A percentile compares a stretch with the other conserved stretches of the same genome.
These are phyloP conservation scores for Aptenodytes forsteri DNA, from an alignment of 2,113 vertebrate species.

Conservation along the genomic window DNA sequence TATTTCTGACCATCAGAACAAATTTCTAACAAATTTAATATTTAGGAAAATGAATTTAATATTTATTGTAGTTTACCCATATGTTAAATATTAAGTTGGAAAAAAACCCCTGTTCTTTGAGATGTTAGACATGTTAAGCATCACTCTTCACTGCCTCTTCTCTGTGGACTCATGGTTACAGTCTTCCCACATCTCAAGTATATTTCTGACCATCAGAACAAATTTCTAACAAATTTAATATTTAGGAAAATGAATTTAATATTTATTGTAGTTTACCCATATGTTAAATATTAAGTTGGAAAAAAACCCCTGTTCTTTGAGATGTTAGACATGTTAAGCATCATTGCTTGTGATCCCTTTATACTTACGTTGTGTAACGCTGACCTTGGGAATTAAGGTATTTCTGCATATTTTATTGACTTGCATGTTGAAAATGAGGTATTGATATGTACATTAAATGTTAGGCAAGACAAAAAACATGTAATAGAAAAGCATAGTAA, in stretches of 20 bases:
- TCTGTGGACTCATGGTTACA: neutral
- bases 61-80: neutral
- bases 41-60: neutral
- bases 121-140: neutral
- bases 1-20: neutral
- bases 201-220: neutral
- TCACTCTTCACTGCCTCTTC: neutral
- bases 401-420: neutral
- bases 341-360: neutral
- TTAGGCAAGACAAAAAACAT: neutral
- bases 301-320: neutral
- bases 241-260: neutral
- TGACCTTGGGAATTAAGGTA: conserved; percentile 1
- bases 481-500: neutral
- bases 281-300: neutral
- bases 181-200: neutral
- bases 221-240: neutral
- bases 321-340: neutral
- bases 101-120: neutral
- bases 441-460: neutral
- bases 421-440: neutral
- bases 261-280: neutral
- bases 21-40: neutral
- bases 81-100: neutral
- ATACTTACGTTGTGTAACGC: neutral